phyloP scores from a whole-genome alignment of 2,113 vertebrate genomes.

The Notothenia rossii region DNA sequence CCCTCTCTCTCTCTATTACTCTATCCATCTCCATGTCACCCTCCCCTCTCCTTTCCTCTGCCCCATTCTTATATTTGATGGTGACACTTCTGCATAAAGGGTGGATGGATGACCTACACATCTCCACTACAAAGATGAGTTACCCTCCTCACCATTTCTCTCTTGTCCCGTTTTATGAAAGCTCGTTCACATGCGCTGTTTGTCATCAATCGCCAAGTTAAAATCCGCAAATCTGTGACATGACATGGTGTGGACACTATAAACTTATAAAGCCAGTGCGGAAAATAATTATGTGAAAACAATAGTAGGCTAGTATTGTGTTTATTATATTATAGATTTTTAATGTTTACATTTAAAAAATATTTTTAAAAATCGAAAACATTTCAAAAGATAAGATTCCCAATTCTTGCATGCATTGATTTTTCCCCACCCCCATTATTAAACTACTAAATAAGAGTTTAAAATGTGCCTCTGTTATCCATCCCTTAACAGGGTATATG shows the following conservation, averaged over 20 bases:
- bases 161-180: conserved; percentile 39
- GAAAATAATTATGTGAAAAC: too few relatives aligned
- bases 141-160: conserved; percentile 17
- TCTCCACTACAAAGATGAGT: conserved; percentile 50
- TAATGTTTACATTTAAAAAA: too few relatives aligned
- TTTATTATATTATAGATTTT: too few relatives aligned
- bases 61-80: conserved; percentile 45
- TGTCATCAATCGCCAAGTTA: conserved; percentile 7
- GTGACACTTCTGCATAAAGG: conserved; percentile 41
- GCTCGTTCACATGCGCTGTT: conserved; percentile 8
- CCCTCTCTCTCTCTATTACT: conserved; percentile 7
- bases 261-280: too few relatives aligned
- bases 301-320: too few relatives aligned
- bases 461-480: neutral
- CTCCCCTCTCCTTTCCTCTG: conserved; percentile 23
- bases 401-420: too few relatives aligned
- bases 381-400: too few relatives aligned
- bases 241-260: neutral
- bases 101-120: conserved; percentile 43
- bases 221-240: neutral
- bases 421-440: too few relatives aligned
- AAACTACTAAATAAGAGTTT: neutral
- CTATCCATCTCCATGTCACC: conserved; percentile 34
- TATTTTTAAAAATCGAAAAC: too few relatives aligned
- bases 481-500: too few relatives aligned